Conservation (phyloP, 2,113 vertebrate species). For the Callospermophilus lateralis region DNA sequence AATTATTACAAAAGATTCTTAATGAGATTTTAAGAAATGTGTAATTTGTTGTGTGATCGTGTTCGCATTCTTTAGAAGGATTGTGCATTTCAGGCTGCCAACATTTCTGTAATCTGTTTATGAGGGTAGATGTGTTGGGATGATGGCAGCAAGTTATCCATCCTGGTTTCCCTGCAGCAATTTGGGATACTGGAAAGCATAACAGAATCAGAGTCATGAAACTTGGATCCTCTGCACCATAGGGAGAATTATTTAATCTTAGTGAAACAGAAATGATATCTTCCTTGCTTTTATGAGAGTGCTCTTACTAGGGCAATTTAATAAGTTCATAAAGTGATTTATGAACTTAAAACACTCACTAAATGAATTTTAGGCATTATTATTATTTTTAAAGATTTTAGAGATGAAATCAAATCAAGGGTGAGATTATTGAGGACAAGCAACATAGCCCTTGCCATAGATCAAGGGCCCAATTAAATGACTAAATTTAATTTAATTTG, state of each 20-base stretch:
- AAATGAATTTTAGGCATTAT: neutral
- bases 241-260: neutral
- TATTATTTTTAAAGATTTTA: neutral
- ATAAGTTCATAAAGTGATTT: neutral
- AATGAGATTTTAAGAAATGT: conserved; percentile 40
- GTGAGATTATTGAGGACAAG: neutral
- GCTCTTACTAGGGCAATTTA: neutral
- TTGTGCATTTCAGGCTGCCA: neutral
- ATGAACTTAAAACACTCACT: neutral
- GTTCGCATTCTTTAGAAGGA: neutral
- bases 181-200: neutral
- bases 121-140: neutral
- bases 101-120: neutral
- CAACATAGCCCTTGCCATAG: neutral
- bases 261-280: neutral
- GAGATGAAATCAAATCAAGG: neutral
- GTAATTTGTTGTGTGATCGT: conserved; percentile 8
- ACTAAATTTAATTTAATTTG: neutral
- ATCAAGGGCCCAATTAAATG: neutral
- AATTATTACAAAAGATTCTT: conserved; percentile 54
- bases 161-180: neutral
- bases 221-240: neutral
- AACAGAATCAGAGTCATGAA: neutral
- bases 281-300: neutral
- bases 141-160: neutral